These are phyloP conservation scores for Drosophila novamexicana DNA, from an alignment of 1,140 invertebrate species.

Conservation along the genomic window DNA sequence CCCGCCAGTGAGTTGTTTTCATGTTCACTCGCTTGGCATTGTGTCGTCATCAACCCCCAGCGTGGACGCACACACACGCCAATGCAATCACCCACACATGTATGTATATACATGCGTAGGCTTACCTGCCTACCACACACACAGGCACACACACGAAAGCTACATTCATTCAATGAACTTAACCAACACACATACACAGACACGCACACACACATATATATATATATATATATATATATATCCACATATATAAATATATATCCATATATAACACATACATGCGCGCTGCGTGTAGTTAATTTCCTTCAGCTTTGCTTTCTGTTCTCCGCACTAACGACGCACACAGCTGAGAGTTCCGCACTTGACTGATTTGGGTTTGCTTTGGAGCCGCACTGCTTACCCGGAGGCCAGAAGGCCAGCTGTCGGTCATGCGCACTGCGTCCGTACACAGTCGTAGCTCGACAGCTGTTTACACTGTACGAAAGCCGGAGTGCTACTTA, in stretches of 20 bases:
- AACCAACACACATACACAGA: slow-evolving; percentile 29
- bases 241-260: slow-evolving; percentile 10
- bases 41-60: slow-evolving; percentile 53
- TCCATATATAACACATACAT: slow-evolving; percentile 62
- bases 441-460: slow-evolving; percentile 6
- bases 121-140: slow-evolving; percentile 38
- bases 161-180: slow-evolving; percentile 42
- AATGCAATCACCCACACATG: not conserved
- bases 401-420: slow-evolving; percentile 33
- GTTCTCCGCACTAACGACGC: slow-evolving; percentile 71
- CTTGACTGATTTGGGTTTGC: slow-evolving; percentile 57
- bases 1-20: slow-evolving; percentile 35
- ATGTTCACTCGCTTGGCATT: slow-evolving; percentile 42
- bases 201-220: slow-evolving; percentile 7
- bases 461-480: slow-evolving; percentile 58
- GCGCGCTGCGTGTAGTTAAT: slow-evolving; percentile 64
- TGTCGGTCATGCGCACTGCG: slow-evolving; percentile 55
- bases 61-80: slow-evolving; percentile 9
- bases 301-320: slow-evolving; percentile 57
- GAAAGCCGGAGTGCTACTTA: slow-evolving; percentile 39
- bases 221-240: slow-evolving; percentile 29
- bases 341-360: slow-evolving; percentile 81
- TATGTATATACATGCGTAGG: slow-evolving; percentile 26
- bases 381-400: slow-evolving; percentile 10
- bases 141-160: slow-evolving; percentile 16